These are phyloP conservation scores for Chaetorhynchus papuensis DNA, from an alignment of 2,113 vertebrate species.

Conservation along the genomic window DNA sequence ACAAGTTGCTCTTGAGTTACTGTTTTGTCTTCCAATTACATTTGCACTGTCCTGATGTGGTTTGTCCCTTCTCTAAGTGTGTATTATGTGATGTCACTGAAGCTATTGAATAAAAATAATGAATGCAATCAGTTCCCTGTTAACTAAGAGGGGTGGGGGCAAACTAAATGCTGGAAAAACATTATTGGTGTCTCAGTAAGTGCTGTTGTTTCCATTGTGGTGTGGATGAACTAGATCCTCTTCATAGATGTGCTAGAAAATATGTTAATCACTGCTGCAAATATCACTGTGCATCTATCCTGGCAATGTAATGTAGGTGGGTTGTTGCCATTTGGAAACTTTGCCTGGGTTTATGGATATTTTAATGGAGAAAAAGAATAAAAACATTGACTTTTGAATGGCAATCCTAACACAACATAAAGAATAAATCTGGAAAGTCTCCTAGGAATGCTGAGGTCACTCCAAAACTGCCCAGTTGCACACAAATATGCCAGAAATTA, in stretches of 20 bases:
- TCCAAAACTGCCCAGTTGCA: neutral
- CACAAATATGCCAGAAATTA: neutral
- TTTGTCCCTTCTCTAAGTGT: neutral
- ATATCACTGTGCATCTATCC: rapidly evolving
- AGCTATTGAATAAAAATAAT: neutral
- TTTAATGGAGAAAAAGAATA: neutral
- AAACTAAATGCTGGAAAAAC: neutral
- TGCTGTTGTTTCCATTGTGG: neutral
- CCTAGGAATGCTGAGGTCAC: neutral
- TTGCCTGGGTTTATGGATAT: neutral
- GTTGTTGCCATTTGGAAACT: neutral
- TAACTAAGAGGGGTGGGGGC: neutral
- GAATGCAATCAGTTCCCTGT: neutral
- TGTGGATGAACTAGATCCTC: neutral
- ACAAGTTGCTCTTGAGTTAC: neutral
- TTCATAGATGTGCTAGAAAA: neutral
- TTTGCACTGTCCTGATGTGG: neutral
- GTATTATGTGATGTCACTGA: neutral
- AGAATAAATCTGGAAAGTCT: neutral
- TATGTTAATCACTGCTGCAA: neutral
- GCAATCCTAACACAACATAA: neutral
- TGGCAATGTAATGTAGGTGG: neutral
- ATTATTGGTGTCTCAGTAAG: neutral
- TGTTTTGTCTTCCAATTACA: neutral
- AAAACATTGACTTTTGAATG: neutral